phyloP scores from a whole-genome alignment of 2,797 vertebrate genomes.

The Cheirogaleus major region DNA sequence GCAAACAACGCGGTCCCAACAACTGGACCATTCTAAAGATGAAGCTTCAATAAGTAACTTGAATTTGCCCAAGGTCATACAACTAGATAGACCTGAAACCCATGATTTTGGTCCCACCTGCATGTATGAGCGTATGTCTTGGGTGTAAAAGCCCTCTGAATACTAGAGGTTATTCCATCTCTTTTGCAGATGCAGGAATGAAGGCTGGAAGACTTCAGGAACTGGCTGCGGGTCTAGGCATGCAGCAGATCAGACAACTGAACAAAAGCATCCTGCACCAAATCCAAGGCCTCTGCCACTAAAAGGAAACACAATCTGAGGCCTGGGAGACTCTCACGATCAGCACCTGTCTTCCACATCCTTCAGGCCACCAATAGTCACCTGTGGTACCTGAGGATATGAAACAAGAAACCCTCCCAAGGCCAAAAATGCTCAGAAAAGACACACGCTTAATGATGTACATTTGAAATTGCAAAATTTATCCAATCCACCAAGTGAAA shows the following conservation, averaged over 20 bases:
- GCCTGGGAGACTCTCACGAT: rapidly evolving
- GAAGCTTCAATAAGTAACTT: not conserved
- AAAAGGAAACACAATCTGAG: not conserved
- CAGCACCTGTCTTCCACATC: not conserved
- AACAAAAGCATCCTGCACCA: not conserved
- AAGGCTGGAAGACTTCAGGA: not conserved
- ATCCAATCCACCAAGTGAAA: not conserved
- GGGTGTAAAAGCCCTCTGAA: not conserved
- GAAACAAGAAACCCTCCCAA: not conserved
- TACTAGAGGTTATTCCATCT: not conserved
- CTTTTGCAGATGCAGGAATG: not conserved
- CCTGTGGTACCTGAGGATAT: not conserved
- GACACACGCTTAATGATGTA: not conserved
- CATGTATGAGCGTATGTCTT: not conserved
- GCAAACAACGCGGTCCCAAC: not conserved
- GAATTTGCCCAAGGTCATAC: not conserved
- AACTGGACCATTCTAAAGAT: not conserved
- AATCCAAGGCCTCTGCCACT: not conserved
- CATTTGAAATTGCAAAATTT: conserved; percentile 39
- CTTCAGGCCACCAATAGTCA: not conserved
- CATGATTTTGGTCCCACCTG: not conserved
- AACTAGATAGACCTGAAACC: not conserved
- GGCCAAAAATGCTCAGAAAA: not conserved
- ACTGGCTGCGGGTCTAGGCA: not conserved
- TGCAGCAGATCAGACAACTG: not conserved